Percentiles rank a stretch among this genome's conserved stretches.
Conservation (phyloP, 1,140 invertebrate species). For the Spodoptera frugiperda region DNA sequence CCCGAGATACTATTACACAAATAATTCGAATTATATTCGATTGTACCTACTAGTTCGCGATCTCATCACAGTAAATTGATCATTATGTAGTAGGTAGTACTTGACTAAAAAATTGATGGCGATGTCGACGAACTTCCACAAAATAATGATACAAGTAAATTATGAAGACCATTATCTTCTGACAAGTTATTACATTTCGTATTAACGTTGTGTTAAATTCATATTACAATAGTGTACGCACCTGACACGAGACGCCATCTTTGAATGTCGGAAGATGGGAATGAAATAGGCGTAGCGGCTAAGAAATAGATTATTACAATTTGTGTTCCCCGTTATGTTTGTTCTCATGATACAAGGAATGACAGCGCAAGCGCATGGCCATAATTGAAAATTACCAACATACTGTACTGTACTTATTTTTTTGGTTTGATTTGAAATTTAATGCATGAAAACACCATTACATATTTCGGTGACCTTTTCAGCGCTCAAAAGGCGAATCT, state of each 20-base stretch:
- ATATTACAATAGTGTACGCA: constrained; percentile 41
- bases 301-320: constrained; percentile 47
- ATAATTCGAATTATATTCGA: constrained; percentile 46
- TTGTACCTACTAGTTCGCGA: constrained; percentile 43
- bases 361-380: constrained; percentile 28
- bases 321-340: constrained; percentile 35
- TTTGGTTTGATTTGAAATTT: not conserved
- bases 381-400: constrained; percentile 4
- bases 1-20: not conserved
- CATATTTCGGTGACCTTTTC: not conserved
- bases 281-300: constrained; percentile 42
- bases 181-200: constrained; percentile 62
- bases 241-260: constrained; percentile 11
- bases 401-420: not conserved
- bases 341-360: constrained; percentile 42
- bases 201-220: constrained; percentile 35
- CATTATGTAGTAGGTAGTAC: constrained; percentile 53
- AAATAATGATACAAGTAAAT: constrained; percentile 60
- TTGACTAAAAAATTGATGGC: constrained; percentile 51
- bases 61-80: constrained; percentile 63
- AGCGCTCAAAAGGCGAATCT: constrained; percentile 12
- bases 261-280: constrained; percentile 40
- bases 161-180: constrained; percentile 64
- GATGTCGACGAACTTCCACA: constrained; percentile 65
- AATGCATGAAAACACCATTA: not conserved